Percentiles rank a stretch among this genome's conserved stretches.
Conservation (phyloP, 2,113 vertebrate species). For the Ranitomeya imitator region DNA sequence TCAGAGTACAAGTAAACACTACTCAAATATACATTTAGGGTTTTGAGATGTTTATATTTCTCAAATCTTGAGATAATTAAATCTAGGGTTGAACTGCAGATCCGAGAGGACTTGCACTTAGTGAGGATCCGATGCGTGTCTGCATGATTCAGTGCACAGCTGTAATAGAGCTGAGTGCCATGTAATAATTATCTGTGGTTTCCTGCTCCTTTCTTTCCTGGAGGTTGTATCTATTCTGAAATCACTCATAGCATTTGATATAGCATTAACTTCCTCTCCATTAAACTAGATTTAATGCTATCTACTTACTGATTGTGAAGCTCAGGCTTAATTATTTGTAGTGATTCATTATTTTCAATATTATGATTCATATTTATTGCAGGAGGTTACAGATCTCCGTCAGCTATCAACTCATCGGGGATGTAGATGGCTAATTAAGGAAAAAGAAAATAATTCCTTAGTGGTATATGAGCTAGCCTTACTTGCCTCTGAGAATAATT, state of each 20-base stretch:
- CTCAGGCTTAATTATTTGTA: neutral
- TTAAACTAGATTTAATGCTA: neutral
- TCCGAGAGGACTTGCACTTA: neutral
- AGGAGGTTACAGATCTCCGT: neutral
- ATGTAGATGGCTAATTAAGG: neutral
- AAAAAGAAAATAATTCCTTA: neutral
- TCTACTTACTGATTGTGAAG: neutral
- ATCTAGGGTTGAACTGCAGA: too few relatives aligned
- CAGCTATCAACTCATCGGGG: neutral
- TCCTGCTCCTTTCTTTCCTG: neutral
- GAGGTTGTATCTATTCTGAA: neutral
- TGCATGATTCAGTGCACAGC: neutral
- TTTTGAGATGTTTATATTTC: too few relatives aligned
- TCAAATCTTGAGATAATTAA: too few relatives aligned
- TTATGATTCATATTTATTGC: neutral
- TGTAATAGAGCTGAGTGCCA: neutral
- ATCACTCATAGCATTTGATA: neutral
- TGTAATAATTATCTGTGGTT: neutral
- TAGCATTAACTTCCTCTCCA: neutral
- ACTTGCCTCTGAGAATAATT: constrained; percentile 3
- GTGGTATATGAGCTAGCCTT: neutral
- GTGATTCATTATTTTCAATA: neutral
- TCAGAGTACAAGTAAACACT: too few relatives aligned
- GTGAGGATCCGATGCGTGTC: neutral
- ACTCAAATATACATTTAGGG: too few relatives aligned